Base-by-base conservation (phyloP, 2,797 vertebrate species). In the Acropternis orthonyx region DNA sequence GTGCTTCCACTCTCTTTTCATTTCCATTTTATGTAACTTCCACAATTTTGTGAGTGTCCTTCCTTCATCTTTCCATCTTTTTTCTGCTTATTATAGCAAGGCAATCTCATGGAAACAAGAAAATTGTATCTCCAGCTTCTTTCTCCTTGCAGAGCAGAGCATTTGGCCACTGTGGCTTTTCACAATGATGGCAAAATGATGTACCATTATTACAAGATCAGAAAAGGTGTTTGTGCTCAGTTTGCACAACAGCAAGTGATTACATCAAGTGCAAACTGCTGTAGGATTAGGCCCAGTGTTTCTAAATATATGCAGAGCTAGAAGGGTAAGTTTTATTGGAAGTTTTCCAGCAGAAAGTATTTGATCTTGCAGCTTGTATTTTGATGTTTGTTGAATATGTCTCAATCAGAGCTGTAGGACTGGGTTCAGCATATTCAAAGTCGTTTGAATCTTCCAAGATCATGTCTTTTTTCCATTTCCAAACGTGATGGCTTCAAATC, bases 271-370 rank as follows among this genome's bases (percentile, higher is more conserved):
- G 62, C 59, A 86, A 92, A 74, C 62, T 85, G 48, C 65, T 86
- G 58, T 28, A 49, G 34, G 76, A 48, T 75, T 66, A 83, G 78
- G 43, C 59, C 26, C 28, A 14, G 22, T 86, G 72, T 91, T 75
- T 89, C 82, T 75, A 93, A 88, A 59, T 76, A 84, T 44, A 82
- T 39, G 63, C 79, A 71, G 62, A 78, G n/a, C 37, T 77, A 82
- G 85, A 90, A 90, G 27, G 44, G 10, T 66, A n/a, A 49, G 48
- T 86, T 88, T 82, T 76, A 52, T 16, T 90, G 88, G 67, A 90
- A 67, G 30, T 43, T 94, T 87, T 94, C 83, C 89, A 82, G 83
- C 48, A 93, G 36, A 81, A 95, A 79, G 27, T 77, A 51, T 81
- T 92, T 89, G n/a, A 93, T 88, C 86, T 89, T 88, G 15, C 36